Evolutionary conservation across 2,113 vertebrate genomes (phyloP), one percentile per base, ranked within the genome.

Genomic region (Neotragus moschatus): DNA sequence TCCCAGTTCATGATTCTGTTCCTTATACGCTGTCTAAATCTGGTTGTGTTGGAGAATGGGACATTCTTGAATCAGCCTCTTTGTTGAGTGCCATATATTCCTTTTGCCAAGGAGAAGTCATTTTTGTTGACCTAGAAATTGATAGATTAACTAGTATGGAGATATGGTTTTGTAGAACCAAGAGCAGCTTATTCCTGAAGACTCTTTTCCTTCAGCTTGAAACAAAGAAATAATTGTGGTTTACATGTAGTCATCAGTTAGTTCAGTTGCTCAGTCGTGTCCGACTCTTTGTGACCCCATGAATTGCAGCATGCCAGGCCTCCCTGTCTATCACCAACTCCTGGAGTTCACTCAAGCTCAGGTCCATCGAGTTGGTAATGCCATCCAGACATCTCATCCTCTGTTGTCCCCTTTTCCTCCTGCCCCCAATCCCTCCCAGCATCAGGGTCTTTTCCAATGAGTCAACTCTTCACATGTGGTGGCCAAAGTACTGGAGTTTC

Each of bases 111-210:
- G 51, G 61, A 96, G 70, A 97, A 96, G 93, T 91, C 96, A 97
- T 96, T 91, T 97, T 97, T 97, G 75, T 96, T 92, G 66, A 97
- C 84, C 79, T 98, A 95, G 97, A 96, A 97, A 98, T 87, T 95
- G 79, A 51, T 43, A 90, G 93, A 97, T 97, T 98, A 92, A 96
- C 97, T 89, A 90, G 73, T 95, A 98, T 98, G 96, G 91, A 98
- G 98, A 97, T 98, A 89, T 93, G 84, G 21, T 73, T 96, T 97
- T 98, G 55, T 86, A 95, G 47, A 53, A 95, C 86, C 58, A 90
- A 95, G 91, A 87, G 55, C 45, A 96, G 91, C 82, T 97, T 96
- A 95, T 93, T 73, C 97, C 89, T 87, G 93, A 97, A 96, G 97
- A 96, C 91, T 91, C 73, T 75, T 91, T 96, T 89, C 84, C 91